Base-by-base conservation (phyloP, 37 sponge, comb jelly and placozoan genomes). In the Hormiphora californensis region DNA sequence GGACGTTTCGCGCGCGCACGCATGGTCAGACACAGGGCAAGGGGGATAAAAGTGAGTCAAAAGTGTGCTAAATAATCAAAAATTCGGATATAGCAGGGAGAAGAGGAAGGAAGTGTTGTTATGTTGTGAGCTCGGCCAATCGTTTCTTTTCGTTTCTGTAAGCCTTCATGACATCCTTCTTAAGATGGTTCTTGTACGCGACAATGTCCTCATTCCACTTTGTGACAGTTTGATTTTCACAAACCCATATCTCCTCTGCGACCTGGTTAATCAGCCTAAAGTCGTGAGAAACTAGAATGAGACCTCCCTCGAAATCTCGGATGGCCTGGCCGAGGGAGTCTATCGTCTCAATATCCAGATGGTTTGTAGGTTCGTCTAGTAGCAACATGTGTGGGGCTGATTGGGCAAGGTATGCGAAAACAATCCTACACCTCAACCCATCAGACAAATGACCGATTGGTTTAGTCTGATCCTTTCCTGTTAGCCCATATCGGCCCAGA, bases 341-440 rank as follows among this genome's bases (percentile, higher is more conserved):
- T 40, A 95, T 95, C 49, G 96, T 95, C 88, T 95, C 96, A 78
- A 95, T 93, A 63, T 95, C 96, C 37, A 95, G 89, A 43, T 95
- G 96, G 54, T 95, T 95, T 19, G 96, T 95, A 33, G 96, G 96
- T 85, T 95, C 96, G 69, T 95, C 96, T 85, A 95, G 89, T 0
- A 95, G 86, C 27, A 95, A 54, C 40, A 95, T 44, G 86, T 95
- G 96, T 0, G 96, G 96, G n/a, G 81, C 49, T 12, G 91, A 57
- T 51, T 92, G 93, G 0, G 94, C 92, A 40, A 95, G 89, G 94
- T 94, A 95, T 0, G 96, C 96, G 87, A 95, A 93, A 0, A 93
- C 86, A 0, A 95, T 92, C 32, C 96, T 91, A 88, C 93, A 95
- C 36, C 93, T 40, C 85, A 93, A 94, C 0, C 96, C 96, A 86